Base-by-base conservation (phyloP, 2,888 invertebrate species). In the Hydrotaea cyrtoneurina region DNA sequence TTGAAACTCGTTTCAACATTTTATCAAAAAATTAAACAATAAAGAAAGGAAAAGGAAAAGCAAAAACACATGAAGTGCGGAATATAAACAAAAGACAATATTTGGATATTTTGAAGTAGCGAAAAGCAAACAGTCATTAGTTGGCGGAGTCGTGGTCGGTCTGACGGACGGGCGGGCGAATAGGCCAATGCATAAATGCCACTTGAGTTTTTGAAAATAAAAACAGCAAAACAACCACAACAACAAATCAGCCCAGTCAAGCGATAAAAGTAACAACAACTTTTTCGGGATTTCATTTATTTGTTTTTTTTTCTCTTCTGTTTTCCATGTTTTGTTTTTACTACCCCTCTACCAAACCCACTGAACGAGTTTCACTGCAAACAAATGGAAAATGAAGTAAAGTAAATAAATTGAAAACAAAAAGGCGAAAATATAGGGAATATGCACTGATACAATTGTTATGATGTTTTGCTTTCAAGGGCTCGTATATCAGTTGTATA, bases 61-160 rank as follows among this genome's bases (percentile, higher is more conserved):
- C n/a, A 13, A 50, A n/a, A 50, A 1, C 50, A 7, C 2, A 50
- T 50, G 50, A n/a, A 50, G 50, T 50, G 50, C 2, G 15, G 15
- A 50, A n/a, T 50, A 7, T 50, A 50, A 50, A 50, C 50, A 50
- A 50, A n/a, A 15, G n/a, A 50, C n/a, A n/a, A 50, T 66, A 23
- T 80, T 80, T 15, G 50, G 59, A 77, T 77, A 13, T 83, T 66
- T 73, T 77, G 59, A 80, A 83, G 80, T 83, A 83, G 59, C 53
- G 23, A 21, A 7, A 8, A 80, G 59, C 17, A 73, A 71, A 77
- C 69, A 50, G 1, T n/a, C 50, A 50, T 15, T 43, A 69, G 50
- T 75, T 7, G 31, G 64, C 23, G 31, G 21, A 17, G 69, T 2
- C 15, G 23, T 39, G 43, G 39, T 10, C 66, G 43, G 19, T 8